These are phyloP conservation scores for Sycophaga agraensis DNA, from an alignment of 1,140 invertebrate genomes.

Conservation along the genomic window DNA sequence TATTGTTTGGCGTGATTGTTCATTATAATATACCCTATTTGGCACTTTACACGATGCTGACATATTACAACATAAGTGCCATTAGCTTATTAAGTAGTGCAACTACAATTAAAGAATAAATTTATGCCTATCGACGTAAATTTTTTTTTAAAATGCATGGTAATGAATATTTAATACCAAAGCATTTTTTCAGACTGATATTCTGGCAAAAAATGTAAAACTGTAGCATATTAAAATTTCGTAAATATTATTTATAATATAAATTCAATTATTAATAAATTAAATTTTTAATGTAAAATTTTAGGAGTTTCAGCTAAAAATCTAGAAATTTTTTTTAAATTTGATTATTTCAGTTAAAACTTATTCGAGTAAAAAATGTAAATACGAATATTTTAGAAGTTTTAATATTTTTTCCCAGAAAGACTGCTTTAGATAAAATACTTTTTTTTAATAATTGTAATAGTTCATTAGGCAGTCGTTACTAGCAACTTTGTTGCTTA, in stretches of 20 bases:
- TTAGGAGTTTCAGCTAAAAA: no score
- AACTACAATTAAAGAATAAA: slow-evolving; percentile 9
- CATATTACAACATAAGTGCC: slow-evolving; percentile 18
- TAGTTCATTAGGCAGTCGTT: slow-evolving; percentile 37
- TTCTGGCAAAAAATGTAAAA: not conserved
- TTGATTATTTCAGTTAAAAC: no score
- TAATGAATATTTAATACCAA: slow-evolving; percentile 1
- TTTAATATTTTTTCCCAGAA: not conserved
- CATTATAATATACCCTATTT: slow-evolving; percentile 20
- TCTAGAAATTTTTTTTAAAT: no score
- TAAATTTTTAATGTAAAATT: no score
- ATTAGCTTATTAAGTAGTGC: slow-evolving; percentile 10
- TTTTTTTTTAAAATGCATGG: not conserved
- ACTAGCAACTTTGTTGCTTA: slow-evolving; percentile 24
- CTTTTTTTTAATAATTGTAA: slow-evolving; percentile 6
- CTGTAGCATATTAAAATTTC: not conserved
- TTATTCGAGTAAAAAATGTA: no score
- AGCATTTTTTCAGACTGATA: not conserved
- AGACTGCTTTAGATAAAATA: not conserved
- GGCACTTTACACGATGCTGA: slow-evolving; percentile 17
- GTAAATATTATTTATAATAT: not conserved
- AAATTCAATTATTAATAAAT: no score
- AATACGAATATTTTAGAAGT: not conserved
- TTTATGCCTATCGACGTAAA: not conserved
- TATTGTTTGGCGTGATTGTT: not conserved